Evolutionary conservation across 1,140 invertebrate genomes (phyloP), one percentile per base, ranked within the genome.

Genomic region (Drosophila insularis): DNA sequence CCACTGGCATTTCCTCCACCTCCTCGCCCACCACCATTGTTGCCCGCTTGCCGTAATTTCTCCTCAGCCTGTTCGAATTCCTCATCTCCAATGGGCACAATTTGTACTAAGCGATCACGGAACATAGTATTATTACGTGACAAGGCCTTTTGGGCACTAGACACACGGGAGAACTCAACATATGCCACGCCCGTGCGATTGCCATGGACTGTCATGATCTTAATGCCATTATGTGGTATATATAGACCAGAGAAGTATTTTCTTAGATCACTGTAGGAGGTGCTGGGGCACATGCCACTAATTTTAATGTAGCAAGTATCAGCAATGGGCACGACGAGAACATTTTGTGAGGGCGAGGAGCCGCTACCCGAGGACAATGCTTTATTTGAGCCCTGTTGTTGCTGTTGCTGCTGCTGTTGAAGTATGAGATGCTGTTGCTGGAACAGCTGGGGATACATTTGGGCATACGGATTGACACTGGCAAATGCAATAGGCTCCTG

Each of bases 171-270:
- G 89, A 98, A 98, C 76, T 95, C 94, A 1, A 98, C 94, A 82
- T 95, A 97, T 8, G 95, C 97, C 21, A 95, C 95, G 1, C 97
- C 97, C 0, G 95, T 96, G 8, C 96, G 93, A 27, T 95, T 94
- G 0, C 97, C 97, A 72, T 95, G 94, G 11, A 94, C 94, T 76
- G 95, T 96, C 7, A 97, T 95, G 74, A 98, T 93, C 92, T 98
- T 98, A 32, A 98, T 94, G 3, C 97, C 96, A 81, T 96, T 95
- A 69, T 95, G 95, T 8, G 95, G 94, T 40, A 98, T 97, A 79
- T 95, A 94, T 59, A 96, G 94, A 7, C 95, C 95, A 4, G 94
- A 93, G 89, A 98, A 98, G 69, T 98, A 96, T 60, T 95, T 94
- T 10, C 96, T 93, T 0, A 98, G 92, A 81, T 98, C 97, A 19